These are phyloP conservation scores for Meloidogyne chitwoodi DNA, from an alignment of 1,140 invertebrate species.

Conservation along the genomic window DNA sequence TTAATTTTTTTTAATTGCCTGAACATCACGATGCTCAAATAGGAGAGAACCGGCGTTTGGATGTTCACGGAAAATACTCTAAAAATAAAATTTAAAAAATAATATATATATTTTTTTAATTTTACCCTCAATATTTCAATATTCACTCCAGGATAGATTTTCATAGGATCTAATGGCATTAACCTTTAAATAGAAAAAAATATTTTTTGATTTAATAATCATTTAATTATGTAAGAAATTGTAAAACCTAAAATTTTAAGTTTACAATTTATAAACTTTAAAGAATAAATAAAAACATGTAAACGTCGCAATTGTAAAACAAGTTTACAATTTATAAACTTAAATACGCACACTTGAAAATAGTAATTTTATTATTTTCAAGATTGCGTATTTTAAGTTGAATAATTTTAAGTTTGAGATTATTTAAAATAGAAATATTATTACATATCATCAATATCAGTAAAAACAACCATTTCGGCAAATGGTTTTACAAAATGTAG, in stretches of 20 bases:
- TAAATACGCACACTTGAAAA: too few relatives aligned
- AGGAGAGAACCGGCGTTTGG: slow-evolving; percentile 57
- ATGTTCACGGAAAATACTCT: slow-evolving; percentile 53
- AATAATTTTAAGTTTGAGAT: background rate
- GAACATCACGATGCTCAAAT: slow-evolving; percentile 57
- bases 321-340: too few relatives aligned
- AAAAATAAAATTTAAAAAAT: slow-evolving; percentile 21
- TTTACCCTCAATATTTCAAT: slow-evolving; percentile 48
- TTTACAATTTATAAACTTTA: too few relatives aligned
- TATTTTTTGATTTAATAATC: background rate
- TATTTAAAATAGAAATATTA: background rate
- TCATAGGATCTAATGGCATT: slow-evolving; percentile 46
- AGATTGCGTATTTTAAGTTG: background rate
- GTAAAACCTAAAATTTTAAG: too few relatives aligned
- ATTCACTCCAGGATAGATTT: slow-evolving; percentile 42
- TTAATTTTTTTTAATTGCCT: slow-evolving; percentile 17
- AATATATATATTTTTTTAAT: background rate
- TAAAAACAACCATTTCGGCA: slow-evolving; percentile 56
- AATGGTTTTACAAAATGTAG: slow-evolving; percentile 58
- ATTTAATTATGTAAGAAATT: too few relatives aligned
- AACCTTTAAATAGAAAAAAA: slow-evolving; percentile 29
- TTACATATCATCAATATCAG: slow-evolving; percentile 59
- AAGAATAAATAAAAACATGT: too few relatives aligned
- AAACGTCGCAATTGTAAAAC: too few relatives aligned
- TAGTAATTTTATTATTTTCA: background rate